These are phyloP conservation scores for Plebejus anna DNA, from an alignment of 2,888 invertebrate species.

Conservation along the genomic window DNA sequence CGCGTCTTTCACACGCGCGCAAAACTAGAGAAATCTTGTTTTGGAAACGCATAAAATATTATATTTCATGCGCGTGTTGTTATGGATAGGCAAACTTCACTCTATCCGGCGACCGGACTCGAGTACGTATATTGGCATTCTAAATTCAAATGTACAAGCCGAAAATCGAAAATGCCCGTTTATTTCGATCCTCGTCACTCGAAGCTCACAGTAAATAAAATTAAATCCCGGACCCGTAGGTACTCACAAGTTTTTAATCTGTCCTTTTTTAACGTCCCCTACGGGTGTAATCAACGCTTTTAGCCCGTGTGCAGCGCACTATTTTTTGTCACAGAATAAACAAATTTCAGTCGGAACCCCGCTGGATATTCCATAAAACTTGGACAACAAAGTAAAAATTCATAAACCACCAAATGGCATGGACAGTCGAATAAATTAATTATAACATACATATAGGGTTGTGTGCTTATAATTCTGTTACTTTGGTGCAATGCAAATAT, in stretches of 20 bases:
- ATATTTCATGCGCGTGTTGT: too few species aligned
- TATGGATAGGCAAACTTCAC: too few species aligned
- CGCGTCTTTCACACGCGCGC: too few species aligned
- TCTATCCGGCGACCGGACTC: too few species aligned
- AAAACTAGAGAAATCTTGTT: too few species aligned
- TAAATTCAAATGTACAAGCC: neutral
- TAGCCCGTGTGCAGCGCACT: conserved; percentile 22
- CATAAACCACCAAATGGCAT: conserved; percentile 38
- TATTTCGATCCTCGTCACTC: conserved; percentile 19
- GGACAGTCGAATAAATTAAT: conserved; percentile 46
- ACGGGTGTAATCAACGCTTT: conserved; percentile 28
- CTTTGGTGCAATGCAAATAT: neutral
- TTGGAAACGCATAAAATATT: too few species aligned
- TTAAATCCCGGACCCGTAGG: conserved; percentile 21
- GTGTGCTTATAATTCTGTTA: conserved; percentile 1
- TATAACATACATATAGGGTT: conserved; percentile 39
- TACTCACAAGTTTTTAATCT: conserved; percentile 24
- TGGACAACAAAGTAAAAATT: conserved; percentile 40
- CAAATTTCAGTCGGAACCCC: conserved; percentile 28
- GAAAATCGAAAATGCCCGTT: neutral
- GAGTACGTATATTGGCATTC: neutral
- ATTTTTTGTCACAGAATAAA: conserved; percentile 32
- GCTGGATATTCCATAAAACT: conserved; percentile 33
- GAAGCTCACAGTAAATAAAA: conserved; percentile 15
- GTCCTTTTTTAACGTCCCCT: conserved; percentile 28